Evolutionary conservation across 2,113 vertebrate species (phyloP).

Genomic region (Vanacampus margaritifer): DNA sequence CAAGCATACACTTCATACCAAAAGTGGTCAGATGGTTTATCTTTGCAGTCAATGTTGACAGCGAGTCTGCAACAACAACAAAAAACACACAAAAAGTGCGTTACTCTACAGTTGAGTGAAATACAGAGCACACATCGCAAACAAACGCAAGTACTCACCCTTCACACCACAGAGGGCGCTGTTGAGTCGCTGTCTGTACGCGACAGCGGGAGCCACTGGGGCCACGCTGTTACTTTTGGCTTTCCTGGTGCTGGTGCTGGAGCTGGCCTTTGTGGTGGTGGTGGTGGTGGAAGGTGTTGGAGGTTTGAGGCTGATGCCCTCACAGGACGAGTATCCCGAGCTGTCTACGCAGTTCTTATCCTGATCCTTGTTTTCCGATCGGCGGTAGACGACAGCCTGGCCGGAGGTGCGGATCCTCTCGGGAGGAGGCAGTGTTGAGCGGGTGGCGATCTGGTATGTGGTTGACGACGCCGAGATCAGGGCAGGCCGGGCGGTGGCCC

Average conservation of each 20-base stretch:
- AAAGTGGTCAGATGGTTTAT: slow-evolving; percentile 9
- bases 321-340: slow-evolving; percentile 70
- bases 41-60: slow-evolving; percentile 10
- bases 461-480: slow-evolving; percentile 17
- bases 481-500: slow-evolving; percentile 44
- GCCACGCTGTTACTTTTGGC: not conserved
- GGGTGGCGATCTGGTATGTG: slow-evolving; percentile 21
- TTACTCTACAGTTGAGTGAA: not conserved
- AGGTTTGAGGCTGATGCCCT: slow-evolving; percentile 37
- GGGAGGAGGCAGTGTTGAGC: not conserved
- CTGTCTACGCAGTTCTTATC: slow-evolving; percentile 49
- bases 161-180: slow-evolving; percentile 18
- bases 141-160: slow-evolving; percentile 19
- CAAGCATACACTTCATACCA: slow-evolving; percentile 20
- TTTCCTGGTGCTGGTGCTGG: not conserved
- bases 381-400: slow-evolving; percentile 14
- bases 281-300: not conserved
- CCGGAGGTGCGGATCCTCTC: slow-evolving; percentile 17
- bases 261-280: not conserved
- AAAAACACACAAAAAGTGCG: not conserved
- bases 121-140: not conserved
- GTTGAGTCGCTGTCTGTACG: slow-evolving; percentile 22
- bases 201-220: not conserved
- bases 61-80: slow-evolving; percentile 17
- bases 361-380: slow-evolving; percentile 23